These are phyloP conservation scores for Riparia riparia DNA, from an alignment of 2,113 vertebrate genomes.

Conservation along the genomic window DNA sequence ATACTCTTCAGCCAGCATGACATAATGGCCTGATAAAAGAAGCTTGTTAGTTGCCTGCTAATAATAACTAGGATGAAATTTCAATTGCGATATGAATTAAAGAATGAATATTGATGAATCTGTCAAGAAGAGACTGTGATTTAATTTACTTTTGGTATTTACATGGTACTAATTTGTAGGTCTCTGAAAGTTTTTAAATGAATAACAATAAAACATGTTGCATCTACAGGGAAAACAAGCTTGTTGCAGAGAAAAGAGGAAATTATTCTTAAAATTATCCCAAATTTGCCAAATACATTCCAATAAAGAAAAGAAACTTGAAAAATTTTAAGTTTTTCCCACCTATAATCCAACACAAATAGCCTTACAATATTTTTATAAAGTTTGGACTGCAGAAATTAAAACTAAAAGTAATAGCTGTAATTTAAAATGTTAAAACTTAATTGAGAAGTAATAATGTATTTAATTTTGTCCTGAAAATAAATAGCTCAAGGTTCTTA, in stretches of 20 bases:
- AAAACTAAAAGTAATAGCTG: neutral
- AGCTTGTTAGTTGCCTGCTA: neutral
- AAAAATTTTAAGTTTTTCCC: neutral
- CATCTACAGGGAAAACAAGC: neutral
- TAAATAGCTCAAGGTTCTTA: neutral
- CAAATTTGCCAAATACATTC: neutral
- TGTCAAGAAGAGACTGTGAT: neutral
- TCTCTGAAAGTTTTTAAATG: neutral
- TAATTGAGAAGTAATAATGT: neutral
- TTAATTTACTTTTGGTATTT: slow-evolving; percentile 6
- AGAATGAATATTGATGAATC: slow-evolving; percentile 14
- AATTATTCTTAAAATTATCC: neutral
- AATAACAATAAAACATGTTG: neutral
- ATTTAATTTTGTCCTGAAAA: neutral
- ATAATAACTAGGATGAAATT: neutral
- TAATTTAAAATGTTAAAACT: neutral
- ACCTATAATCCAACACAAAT: neutral
- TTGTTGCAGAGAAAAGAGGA: neutral
- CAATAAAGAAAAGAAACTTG: neutral
- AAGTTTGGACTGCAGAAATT: neutral
- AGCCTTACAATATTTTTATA: neutral
- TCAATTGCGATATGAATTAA: neutral
- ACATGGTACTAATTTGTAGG: neutral
- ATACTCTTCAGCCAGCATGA: neutral
- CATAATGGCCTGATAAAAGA: neutral